Base-by-base conservation (phyloP, 1,140 invertebrate species). In the Spodoptera frugiperda region DNA sequence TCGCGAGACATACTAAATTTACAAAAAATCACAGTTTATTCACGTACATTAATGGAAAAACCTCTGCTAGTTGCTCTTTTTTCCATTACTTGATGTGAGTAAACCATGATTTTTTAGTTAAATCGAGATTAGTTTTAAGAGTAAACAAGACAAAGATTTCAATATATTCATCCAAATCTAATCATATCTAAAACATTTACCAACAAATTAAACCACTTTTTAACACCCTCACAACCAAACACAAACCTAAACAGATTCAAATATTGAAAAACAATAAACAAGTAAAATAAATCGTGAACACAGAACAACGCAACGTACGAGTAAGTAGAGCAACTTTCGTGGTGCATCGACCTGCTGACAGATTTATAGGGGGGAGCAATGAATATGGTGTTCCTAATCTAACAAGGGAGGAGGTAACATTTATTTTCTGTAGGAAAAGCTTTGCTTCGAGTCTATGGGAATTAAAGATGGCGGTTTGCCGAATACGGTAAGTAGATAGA, bases 321-420 rank as follows among this genome's bases (percentile, higher is more conserved):
- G n/a, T n/a, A 44, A 48, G 61, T 65, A 21, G 61, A 65, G 61
- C 61, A 65, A 65, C 61, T 48, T 65, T 48, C 39, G n/a, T 3
- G 46, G 39, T 48, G 61, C 17, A 65, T 19, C 61, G 44, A 39
- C 57, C 25, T 25, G n/a, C 19, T 44, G 61, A 19, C 17, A 65
- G 61, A 65, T 65, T 65, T 65, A 65, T 65, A 12, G 61, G 0
- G 0, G 39, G 39, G 17, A 21, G 10, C 39, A 65, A 65, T 21
- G 61, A 48, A 48, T 65, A 48, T 17, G 15, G 17, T 48, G 39
- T 19, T 65, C 17, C 17, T 30, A 65, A 65, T 65, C 61, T 48
- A 59, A 65, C 61, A 33, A n/a, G 0, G 15, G 44, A 65, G 61
- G 44, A 65, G 39, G 61, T 65, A 14, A 46, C 61, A 65, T 65